Conservation (phyloP, 1,140 invertebrate genomes). For the Drosophila bocki region DNA sequence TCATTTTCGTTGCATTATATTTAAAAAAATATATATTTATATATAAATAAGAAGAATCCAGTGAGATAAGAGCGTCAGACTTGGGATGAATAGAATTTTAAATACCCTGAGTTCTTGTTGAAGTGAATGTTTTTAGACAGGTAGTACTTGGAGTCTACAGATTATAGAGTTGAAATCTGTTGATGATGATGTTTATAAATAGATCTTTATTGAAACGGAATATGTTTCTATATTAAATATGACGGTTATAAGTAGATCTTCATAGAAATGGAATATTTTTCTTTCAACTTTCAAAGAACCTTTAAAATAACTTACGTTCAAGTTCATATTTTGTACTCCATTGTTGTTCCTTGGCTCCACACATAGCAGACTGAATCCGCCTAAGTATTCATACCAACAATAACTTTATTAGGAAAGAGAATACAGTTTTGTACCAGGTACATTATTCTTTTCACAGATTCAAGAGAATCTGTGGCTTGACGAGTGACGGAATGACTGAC, state of each 20-base stretch:
- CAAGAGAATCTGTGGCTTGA: neutral
- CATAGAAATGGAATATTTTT: neutral
- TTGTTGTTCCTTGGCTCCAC: neutral
- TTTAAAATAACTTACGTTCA: neutral
- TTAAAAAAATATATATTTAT: neutral
- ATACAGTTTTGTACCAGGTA: neutral
- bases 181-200: neutral
- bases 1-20: constrained; percentile 2
- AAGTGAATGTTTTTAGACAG: no score
- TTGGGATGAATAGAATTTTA: neutral
- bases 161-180: fast-evolving
- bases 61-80: constrained; percentile 11
- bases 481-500: neutral
- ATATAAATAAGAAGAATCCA: neutral
- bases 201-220: neutral
- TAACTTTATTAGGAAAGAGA: neutral
- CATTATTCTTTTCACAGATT: neutral
- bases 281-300: neutral
- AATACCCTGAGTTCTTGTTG: constrained; percentile 1
- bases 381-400: no score
- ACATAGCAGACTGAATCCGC: fast-evolving
- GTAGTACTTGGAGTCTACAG: no score
- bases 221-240: no score
- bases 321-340: neutral
- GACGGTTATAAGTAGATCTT: no score